Conservation (phyloP, 2,797 vertebrate species). For the Bucorvus abyssinicus region DNA sequence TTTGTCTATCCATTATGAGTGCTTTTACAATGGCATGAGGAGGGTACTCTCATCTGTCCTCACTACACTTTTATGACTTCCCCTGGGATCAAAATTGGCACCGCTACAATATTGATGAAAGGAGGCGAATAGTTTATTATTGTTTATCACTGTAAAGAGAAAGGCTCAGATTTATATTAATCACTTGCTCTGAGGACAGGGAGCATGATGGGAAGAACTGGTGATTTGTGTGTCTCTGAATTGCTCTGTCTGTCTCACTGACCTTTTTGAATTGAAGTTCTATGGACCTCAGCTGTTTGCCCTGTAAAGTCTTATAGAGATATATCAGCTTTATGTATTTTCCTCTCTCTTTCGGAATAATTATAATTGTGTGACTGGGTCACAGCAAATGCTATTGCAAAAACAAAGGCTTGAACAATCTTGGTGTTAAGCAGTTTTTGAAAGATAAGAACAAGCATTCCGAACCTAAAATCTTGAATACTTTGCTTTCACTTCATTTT, state of each 20-base stretch:
- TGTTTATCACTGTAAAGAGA: background rate
- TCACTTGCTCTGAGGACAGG: background rate
- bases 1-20: background rate
- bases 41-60: background rate
- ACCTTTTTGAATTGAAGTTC: constrained; percentile 34
- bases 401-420: background rate
- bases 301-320: background rate
- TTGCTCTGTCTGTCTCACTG: background rate
- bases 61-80: background rate
- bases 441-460: background rate
- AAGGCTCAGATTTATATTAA: background rate
- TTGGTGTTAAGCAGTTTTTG: background rate
- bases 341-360: background rate
- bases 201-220: background rate
- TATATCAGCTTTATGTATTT: background rate
- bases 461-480: background rate
- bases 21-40: background rate
- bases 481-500: background rate
- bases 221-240: constrained; percentile 21
- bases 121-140: background rate
- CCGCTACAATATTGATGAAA: background rate
- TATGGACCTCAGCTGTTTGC: background rate
- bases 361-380: background rate
- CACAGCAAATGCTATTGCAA: background rate
- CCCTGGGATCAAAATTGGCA: background rate